Conservation (phyloP, 2,888 invertebrate species). For the Julus scandinavius region DNA sequence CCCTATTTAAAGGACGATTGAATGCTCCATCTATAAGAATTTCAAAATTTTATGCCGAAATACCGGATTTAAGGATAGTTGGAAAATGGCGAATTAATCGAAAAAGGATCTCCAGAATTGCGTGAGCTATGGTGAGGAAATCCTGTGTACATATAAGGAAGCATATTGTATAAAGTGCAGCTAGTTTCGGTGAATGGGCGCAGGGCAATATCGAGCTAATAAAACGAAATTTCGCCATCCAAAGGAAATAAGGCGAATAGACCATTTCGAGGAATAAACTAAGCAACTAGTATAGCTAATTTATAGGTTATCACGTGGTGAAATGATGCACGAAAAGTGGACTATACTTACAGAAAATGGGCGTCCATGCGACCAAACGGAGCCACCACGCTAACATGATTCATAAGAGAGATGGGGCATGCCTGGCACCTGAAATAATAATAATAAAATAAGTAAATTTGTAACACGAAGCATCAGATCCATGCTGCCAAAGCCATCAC, state of each 20-base stretch:
- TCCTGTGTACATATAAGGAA: neutral
- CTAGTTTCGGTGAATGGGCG: neutral
- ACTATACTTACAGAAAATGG: slow-evolving; percentile 13
- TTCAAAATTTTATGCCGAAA: neutral
- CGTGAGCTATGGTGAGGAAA: neutral
- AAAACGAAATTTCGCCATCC: slow-evolving; percentile 8
- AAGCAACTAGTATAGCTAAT: neutral
- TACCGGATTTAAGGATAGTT: neutral
- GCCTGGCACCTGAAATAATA: slow-evolving; percentile 37
- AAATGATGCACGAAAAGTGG: neutral
- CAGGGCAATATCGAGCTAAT: neutral
- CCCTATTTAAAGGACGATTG: neutral
- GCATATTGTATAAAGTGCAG: neutral
- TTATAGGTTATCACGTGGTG: neutral
- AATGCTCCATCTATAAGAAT: neutral
- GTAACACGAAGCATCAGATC: neutral
- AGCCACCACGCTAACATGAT: slow-evolving; percentile 46
- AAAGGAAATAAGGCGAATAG: neutral
- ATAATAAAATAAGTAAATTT: neutral
- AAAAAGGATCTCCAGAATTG: neutral
- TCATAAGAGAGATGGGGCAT: slow-evolving; percentile 18
- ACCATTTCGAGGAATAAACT: neutral
- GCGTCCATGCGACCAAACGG: slow-evolving; percentile 31
- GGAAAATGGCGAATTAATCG: slow-evolving; percentile 30
- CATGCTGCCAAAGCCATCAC: neutral